Conservation (phyloP, 2,888 invertebrate species). For the Tricholauxania praeusta region DNA sequence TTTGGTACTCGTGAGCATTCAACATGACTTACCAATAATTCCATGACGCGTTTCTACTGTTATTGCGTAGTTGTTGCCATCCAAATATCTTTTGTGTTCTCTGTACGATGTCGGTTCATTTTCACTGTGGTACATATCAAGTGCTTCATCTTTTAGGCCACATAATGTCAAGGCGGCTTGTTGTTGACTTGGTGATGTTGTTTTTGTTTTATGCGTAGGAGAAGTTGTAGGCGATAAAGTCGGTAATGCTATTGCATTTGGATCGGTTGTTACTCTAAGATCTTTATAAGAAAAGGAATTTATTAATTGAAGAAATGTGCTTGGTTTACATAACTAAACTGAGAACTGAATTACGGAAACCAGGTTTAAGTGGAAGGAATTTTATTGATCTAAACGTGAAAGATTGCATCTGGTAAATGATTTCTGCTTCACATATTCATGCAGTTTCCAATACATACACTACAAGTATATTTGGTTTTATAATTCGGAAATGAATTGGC, state of each 20-base stretch:
- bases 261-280: constrained; percentile 62
- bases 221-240: neutral
- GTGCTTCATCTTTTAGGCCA: constrained; percentile 4
- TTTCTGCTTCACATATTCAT: too few relatives aligned
- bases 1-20: neutral
- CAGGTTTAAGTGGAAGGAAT: too few relatives aligned
- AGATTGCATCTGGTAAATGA: too few relatives aligned
- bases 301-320: constrained; percentile 10
- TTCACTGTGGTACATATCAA: neutral
- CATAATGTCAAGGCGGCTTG: constrained; percentile 27
- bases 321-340: constrained; percentile 39
- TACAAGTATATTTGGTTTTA: too few relatives aligned
- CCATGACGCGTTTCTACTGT: constrained; percentile 61
- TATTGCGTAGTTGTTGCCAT: constrained; percentile 61
- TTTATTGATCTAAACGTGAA: too few relatives aligned
- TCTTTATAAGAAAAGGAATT: constrained; percentile 48
- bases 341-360: too few relatives aligned
- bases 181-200: constrained; percentile 40
- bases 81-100: constrained; percentile 52
- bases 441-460: too few relatives aligned
- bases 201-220: constrained; percentile 16
- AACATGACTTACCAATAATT: constrained; percentile 56
- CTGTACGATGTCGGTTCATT: constrained; percentile 40
- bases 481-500: too few relatives aligned
- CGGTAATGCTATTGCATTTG: constrained; percentile 36